These are phyloP conservation scores for Torymus aiolomorphi DNA, from an alignment of 2,888 invertebrate genomes.

Conservation along the genomic window DNA sequence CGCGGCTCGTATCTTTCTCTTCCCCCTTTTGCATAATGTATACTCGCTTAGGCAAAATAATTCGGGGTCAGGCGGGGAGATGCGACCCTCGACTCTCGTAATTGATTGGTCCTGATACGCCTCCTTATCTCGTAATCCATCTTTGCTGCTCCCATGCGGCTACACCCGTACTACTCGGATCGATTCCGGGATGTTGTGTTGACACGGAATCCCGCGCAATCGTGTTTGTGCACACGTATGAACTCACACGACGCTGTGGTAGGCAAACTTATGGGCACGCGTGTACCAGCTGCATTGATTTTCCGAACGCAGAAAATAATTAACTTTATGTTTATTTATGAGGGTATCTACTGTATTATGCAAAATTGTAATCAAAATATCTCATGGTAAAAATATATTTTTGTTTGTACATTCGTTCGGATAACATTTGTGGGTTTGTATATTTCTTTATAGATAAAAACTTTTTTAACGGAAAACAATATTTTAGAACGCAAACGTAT, in stretches of 20 bases:
- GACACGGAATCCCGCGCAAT: not conserved
- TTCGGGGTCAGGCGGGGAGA: conserved; percentile 6
- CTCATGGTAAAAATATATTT: too few species aligned
- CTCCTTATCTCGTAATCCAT: conserved; percentile 74
- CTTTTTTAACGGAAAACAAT: too few species aligned
- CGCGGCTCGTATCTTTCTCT: not conserved
- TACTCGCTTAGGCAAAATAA: conserved; percentile 44
- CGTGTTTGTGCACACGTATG: conserved; percentile 51
- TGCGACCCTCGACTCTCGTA: conserved; percentile 69
- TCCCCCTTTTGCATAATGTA: conserved; percentile 17
- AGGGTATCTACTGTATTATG: too few species aligned
- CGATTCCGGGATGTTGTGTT: conserved; percentile 52
- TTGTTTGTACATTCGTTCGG: too few species aligned
- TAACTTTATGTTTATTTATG: too few species aligned
- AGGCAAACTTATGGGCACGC: too few species aligned
- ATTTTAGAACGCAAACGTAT: too few species aligned
- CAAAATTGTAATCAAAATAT: too few species aligned
- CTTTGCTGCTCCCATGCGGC: conserved; percentile 64
- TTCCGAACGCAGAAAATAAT: too few species aligned
- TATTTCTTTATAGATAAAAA: too few species aligned
- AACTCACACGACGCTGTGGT: conserved; percentile 28
- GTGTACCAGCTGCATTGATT: too few species aligned
- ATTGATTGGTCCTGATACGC: conserved; percentile 75
- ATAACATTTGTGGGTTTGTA: too few species aligned
- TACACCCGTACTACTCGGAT: conserved; percentile 56